A percentile compares a stretch with the other conserved stretches of the same genome.
phyloP scores from a whole-genome alignment of 1,140 invertebrate genomes.

The Drosophila kanapiae region DNA sequence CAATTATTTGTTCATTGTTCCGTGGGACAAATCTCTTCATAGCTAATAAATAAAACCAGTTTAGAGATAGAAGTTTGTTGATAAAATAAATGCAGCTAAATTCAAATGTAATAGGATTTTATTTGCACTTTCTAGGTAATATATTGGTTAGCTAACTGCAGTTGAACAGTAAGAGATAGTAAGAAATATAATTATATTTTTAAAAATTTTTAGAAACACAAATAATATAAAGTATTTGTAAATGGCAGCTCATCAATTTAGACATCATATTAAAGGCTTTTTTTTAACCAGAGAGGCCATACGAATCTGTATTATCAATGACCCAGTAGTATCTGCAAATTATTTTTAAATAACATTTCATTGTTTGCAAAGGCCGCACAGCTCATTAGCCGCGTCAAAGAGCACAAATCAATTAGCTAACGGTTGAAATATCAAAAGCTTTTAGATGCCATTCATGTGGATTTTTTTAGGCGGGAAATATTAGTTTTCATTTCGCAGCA shows the following conservation, averaged over 20 bases:
- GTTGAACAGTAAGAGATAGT: too few relatives aligned
- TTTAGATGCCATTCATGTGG: neutral
- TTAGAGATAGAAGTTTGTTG: too few relatives aligned
- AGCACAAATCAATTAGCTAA: slow-evolving; percentile 16
- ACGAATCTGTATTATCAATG: neutral
- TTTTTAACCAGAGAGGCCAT: neutral
- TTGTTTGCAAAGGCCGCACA: neutral
- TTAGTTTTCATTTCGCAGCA: slow-evolving; percentile 10
- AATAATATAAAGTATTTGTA: neutral
- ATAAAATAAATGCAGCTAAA: neutral
- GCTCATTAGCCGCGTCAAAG: slow-evolving; percentile 18
- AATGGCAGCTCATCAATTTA: neutral
- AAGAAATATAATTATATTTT: too few relatives aligned
- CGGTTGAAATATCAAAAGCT: slow-evolving; percentile 25
- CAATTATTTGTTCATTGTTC: slow-evolving; percentile 6
- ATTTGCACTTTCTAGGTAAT: too few relatives aligned
- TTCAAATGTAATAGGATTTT: neutral
- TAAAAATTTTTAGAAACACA: too few relatives aligned
- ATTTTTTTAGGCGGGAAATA: slow-evolving; percentile 12
- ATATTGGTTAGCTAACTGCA: too few relatives aligned
- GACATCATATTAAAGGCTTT: neutral
- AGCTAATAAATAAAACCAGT: neutral
- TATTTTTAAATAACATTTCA: neutral
- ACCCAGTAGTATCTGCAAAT: neutral
- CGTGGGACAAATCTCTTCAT: neutral